phyloP scores from a whole-genome alignment of 2,797 vertebrate genomes.

The Eulemur coronatus region DNA sequence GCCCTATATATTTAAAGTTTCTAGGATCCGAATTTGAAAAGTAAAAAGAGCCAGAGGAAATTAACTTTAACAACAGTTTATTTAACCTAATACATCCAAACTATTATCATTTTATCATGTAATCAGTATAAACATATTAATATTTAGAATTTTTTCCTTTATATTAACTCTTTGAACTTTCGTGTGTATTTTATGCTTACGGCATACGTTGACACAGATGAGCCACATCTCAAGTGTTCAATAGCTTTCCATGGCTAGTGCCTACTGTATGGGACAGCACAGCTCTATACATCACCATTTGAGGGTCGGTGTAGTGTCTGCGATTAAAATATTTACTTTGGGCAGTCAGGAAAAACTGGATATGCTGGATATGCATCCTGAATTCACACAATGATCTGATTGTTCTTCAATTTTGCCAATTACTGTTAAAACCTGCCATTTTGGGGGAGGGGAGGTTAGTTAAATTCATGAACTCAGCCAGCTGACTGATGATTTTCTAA shows the following conservation, averaged over 20 bases:
- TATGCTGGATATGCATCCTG: not conserved
- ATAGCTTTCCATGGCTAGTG: not conserved
- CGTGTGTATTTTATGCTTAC: not conserved
- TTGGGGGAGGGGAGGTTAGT: not conserved
- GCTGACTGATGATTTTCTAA: slow-evolving; percentile 43
- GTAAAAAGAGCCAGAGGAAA: not conserved
- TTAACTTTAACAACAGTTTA: not conserved
- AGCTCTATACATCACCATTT: not conserved
- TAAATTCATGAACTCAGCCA: slow-evolving; percentile 43
- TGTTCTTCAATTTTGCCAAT: slow-evolving; percentile 19
- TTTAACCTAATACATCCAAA: not conserved
- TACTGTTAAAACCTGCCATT: slow-evolving; percentile 13
- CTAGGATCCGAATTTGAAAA: not conserved
- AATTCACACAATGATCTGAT: not conserved
- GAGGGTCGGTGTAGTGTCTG: not conserved
- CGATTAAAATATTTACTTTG: not conserved
- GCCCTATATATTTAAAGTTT: not conserved
- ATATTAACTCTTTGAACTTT: not conserved
- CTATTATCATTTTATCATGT: not conserved
- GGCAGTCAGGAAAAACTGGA: not conserved
- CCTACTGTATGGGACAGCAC: not conserved
- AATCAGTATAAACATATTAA: not conserved
- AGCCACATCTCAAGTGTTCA: not conserved
- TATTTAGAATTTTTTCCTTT: not conserved
- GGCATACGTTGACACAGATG: not conserved